phyloP scores from a whole-genome alignment of 2,113 vertebrate species.

The Zosterops hypoxanthus region DNA sequence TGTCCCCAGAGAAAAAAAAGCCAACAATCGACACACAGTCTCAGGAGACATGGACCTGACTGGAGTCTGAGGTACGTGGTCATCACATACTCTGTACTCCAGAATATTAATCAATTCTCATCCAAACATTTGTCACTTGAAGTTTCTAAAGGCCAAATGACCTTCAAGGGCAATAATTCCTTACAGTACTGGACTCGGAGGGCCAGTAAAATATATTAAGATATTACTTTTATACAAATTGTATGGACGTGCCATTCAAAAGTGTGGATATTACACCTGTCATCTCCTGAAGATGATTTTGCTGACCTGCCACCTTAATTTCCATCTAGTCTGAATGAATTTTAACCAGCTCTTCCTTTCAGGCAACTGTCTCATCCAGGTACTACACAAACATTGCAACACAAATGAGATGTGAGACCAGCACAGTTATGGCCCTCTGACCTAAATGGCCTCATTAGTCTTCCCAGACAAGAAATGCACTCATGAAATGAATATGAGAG shows the following conservation, averaged over 20 bases:
- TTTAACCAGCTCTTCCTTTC: not conserved
- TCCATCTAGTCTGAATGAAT: not conserved
- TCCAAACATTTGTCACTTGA: not conserved
- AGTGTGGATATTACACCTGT: not conserved
- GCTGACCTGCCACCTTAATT: not conserved
- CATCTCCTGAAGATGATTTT: not conserved
- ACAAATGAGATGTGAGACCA: not conserved
- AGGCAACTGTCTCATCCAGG: not conserved
- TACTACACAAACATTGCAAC: not conserved
- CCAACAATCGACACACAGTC: not conserved
- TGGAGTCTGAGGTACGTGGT: accelerated
- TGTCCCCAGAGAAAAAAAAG: not conserved
- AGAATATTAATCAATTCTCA: not conserved
- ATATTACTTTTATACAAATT: not conserved
- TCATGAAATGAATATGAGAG: not conserved
- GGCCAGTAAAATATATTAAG: not conserved
- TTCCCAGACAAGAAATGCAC: not conserved
- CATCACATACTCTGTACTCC: not conserved
- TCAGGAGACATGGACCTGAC: not conserved
- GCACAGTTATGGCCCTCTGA: not conserved
- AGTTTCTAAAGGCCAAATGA: not conserved
- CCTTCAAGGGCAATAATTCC: not conserved
- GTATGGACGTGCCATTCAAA: not conserved
- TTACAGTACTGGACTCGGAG: not conserved
- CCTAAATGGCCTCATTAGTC: not conserved